These are phyloP conservation scores for Ectemnius lituratus DNA, from an alignment of 2,888 invertebrate genomes.

Conservation along the genomic window DNA sequence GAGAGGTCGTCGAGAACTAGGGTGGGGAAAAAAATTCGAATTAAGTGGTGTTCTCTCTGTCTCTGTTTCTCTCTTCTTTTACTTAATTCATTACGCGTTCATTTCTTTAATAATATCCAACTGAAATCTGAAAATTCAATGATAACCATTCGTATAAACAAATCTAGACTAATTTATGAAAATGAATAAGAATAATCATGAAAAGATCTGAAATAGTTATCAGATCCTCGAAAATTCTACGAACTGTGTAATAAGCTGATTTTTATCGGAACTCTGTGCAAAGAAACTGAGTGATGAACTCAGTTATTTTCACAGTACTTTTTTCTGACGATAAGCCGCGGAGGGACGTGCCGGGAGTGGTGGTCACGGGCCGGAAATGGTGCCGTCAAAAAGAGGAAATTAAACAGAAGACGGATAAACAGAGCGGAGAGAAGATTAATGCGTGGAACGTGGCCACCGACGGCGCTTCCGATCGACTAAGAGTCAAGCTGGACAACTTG, in stretches of 20 bases:
- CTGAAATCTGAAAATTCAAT: not conserved
- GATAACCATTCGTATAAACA: too few species aligned
- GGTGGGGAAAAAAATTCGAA: too few species aligned
- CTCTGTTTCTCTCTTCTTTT: too few species aligned
- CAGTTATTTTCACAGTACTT: too few species aligned
- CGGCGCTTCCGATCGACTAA: conserved; percentile 37
- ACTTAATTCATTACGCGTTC: too few species aligned
- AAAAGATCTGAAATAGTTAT: too few species aligned
- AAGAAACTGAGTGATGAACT: too few species aligned
- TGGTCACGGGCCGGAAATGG: conserved; percentile 65
- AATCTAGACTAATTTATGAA: not conserved
- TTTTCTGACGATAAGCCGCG: conserved; percentile 26
- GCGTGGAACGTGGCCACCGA: conserved; percentile 52
- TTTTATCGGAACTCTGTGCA: conserved; percentile 11
- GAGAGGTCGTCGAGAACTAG: too few species aligned
- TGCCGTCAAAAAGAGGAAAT: conserved; percentile 72
- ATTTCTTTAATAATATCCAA: not conserved
- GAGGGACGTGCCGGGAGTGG: conserved; percentile 24
- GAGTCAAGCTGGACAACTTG: not conserved
- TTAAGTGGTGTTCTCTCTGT: too few species aligned
- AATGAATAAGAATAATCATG: not conserved
- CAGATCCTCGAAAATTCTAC: not conserved
- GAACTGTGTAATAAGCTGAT: conserved; percentile 21
- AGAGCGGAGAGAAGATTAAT: conserved; percentile 68
- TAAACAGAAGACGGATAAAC: conserved; percentile 75